Base-by-base conservation (phyloP, 2,888 invertebrate species). In the Mythimna lalbum region DNA sequence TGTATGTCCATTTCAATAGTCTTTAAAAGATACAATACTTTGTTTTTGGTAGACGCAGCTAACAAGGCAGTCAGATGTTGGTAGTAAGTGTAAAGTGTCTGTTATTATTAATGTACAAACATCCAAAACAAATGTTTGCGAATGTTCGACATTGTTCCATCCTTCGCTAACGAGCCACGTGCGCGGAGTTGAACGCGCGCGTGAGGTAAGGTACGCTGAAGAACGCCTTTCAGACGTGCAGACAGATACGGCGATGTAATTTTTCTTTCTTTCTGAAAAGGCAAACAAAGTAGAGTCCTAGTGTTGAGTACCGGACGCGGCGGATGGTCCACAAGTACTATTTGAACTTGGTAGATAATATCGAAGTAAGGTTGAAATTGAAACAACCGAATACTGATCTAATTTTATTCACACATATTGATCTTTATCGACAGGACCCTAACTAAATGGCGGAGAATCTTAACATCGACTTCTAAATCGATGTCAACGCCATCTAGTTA, bases 81-180 rank as follows among this genome's bases (percentile, higher is more conserved):
- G n/a, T n/a, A n/a, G 27, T 50, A 39, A 49, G 53, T 36, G 43
- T 60, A 55, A 60, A 50, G 33, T 17, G 39, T 36, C 19, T 57
- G 52, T 57, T 75, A 57, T 67, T 19, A 33, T 31, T 17, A 63
- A 69, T 57, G 17, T 9, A 5, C 7, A 43, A 23, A n/a, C 33
- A 59, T 70, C 43, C 14, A 27, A 74, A 39, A 49, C 31, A 21
- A 63, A 31, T 56, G 39, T 63, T 63, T 4, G 17, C 31, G 27
- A 63, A 23, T 56, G 39, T 55, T 60, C 12, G 19, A 4, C 49
- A 63, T 50, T 50, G 23, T 47, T 4, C 12, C n/a, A 55, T 49
- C 60, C n/a, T 57, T 50, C 49, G 50, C 33, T 50, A n/a, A 43
- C 21, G 5, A 43, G 39, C 27, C 10, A 14, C n/a, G 36, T 47